Base-by-base conservation (phyloP, 2,888 invertebrate genomes). In the Catocala fraxini region DNA sequence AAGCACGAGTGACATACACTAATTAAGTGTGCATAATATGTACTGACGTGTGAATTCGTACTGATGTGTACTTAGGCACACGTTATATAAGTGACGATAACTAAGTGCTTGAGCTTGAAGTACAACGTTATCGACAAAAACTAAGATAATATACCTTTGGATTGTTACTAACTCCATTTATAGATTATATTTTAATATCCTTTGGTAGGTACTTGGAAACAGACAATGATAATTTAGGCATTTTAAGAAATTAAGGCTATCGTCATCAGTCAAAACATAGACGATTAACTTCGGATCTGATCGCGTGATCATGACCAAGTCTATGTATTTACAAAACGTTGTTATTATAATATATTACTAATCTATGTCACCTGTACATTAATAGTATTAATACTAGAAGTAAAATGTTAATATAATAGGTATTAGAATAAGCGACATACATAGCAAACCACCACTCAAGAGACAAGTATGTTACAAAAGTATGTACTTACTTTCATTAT, bases 401-500 rank as follows among this genome's bases (percentile, higher is more conserved):
- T 5, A 9, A 39, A 6, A 39, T 6, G 9, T 39, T 39, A 0
- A 7, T 1, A 39, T 7, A 39, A 39, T 39, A 39, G 9, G 35
- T 9, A 39, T 39, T 39, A n/a, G 11, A 51, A 57, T 39, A 70
- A 84, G 80, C 80, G 58, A 58, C 42, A 71, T 25, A 57, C 25
- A 34, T 61, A 68, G 70, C 70, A 53, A 65, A 65, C 71, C 61
- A 56, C 56, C 68, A 59, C 6, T 66, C 76, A 63, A 65, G 65
- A 71, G 54, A 74, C 65, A 77, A 68, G 52, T 83, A 86, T 81
- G 70, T 82, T 86, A 86, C 71, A 82, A 79, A 83, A 84, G 73
- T 75, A 65, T 75, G 81, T 89, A 90, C 90, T 90, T 87, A 90
- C 89, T 71, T 84, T 82, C 75, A 77, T 65, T 73, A 74, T 74